Conservation (phyloP, 1,140 invertebrate species). For the Linepithema humile region DNA sequence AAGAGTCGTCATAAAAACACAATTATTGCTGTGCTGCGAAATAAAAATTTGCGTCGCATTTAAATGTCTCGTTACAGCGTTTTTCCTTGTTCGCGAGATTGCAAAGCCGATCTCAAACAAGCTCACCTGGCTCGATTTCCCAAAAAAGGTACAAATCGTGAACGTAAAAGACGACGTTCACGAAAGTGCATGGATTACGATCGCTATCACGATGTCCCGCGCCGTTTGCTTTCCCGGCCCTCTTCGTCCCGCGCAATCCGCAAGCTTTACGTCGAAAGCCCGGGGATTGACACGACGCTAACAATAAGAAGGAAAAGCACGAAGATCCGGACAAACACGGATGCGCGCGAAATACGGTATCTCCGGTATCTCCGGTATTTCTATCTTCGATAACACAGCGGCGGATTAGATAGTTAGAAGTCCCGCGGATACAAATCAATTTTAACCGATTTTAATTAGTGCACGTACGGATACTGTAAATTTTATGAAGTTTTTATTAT, state of each 20-base stretch:
- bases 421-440: neutral
- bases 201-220: neutral
- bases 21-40: neutral
- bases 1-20: neutral
- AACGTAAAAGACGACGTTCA: neutral
- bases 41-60: neutral
- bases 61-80: neutral
- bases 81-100: neutral
- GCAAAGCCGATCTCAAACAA: neutral
- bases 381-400: conserved; percentile 32
- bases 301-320: conserved; percentile 7
- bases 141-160: conserved; percentile 5
- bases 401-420: neutral
- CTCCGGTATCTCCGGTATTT: neutral
- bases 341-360: conserved; percentile 12
- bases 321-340: conserved; percentile 52
- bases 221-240: conserved; percentile 17
- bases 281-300: conserved; percentile 35
- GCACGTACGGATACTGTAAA: neutral
- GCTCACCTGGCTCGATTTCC: neutral
- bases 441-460: neutral
- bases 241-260: conserved; percentile 15
- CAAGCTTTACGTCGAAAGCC: conserved; percentile 46
- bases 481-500: neutral
- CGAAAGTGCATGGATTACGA: conserved; percentile 45